Conservation (phyloP, 2,113 vertebrate genomes). For the Malurus melanocephalus region DNA sequence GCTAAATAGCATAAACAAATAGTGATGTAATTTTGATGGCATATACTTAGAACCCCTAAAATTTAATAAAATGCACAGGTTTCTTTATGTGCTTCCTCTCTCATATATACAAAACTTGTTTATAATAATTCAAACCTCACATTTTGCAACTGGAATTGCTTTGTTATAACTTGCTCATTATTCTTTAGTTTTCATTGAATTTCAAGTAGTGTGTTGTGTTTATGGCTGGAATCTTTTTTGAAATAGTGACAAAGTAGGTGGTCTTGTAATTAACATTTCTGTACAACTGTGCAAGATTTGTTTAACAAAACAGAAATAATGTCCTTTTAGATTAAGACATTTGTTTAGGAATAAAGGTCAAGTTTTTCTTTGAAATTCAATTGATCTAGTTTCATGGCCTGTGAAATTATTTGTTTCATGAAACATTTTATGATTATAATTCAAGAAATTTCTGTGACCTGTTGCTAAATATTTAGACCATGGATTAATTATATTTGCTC, state of each 20-base stretch:
- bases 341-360: slow-evolving; percentile 61
- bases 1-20: not conserved
- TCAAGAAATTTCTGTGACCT: slow-evolving; percentile 15
- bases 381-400: slow-evolving; percentile 19
- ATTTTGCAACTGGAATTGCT: not conserved
- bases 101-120: not conserved
- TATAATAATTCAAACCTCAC: not conserved
- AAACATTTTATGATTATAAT: slow-evolving; percentile 32
- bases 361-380: slow-evolving; percentile 39
- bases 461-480: slow-evolving; percentile 65
- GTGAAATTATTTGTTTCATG: slow-evolving; percentile 53
- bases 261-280: slow-evolving; percentile 63
- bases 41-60: not conserved
- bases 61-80: not conserved
- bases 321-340: slow-evolving; percentile 8
- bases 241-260: slow-evolving; percentile 43
- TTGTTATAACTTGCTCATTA: not conserved
- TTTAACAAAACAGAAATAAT: slow-evolving; percentile 51
- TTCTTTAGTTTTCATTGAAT: not conserved
- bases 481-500: slow-evolving; percentile 22
- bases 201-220: slow-evolving; percentile 22
- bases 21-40: not conserved
- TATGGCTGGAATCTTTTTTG: slow-evolving; percentile 35
- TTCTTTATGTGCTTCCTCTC: not conserved
- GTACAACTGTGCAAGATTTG: slow-evolving; percentile 30